phyloP scores from a whole-genome alignment of 2,888 invertebrate genomes.

The Drosophila pegasa region DNA sequence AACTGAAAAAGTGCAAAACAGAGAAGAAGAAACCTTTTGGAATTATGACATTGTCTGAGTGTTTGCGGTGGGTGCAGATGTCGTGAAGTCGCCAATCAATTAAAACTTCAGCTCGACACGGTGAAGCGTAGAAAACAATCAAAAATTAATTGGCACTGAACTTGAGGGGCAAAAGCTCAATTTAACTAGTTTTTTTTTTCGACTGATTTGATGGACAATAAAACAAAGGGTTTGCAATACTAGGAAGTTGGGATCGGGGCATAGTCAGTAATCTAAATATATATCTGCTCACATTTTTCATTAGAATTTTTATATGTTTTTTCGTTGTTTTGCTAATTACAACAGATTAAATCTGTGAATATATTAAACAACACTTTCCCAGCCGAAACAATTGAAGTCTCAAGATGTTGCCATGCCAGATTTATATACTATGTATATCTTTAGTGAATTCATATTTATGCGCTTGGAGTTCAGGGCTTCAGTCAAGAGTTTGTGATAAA shows the following conservation, averaged over 20 bases:
- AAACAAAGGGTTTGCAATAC: constrained; percentile 5
- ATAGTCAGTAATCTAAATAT: not conserved
- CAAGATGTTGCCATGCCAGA: constrained; percentile 1
- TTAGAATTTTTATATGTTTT: not conserved
- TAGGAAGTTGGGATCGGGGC: not conserved
- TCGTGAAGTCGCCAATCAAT: constrained; percentile 78
- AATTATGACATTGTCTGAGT: constrained; percentile 63
- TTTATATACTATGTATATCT: constrained; percentile 4
- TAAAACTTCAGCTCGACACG: constrained; percentile 58
- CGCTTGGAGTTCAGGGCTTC: constrained; percentile 41
- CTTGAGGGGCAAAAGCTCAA: constrained; percentile 47
- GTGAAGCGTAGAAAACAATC: constrained; percentile 38
- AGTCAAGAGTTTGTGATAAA: constrained; percentile 22
- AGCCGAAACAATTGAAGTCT: constrained; percentile 16
- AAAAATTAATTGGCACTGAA: constrained; percentile 69
- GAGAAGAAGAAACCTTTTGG: constrained; percentile 30
- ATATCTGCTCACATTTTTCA: constrained; percentile 4
- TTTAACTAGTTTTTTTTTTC: constrained; percentile 17
- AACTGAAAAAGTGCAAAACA: constrained; percentile 45
- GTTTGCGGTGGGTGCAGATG: constrained; percentile 67
- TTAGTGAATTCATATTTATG: constrained; percentile 50
- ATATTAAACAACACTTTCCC: constrained; percentile 28
- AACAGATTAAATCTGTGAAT: constrained; percentile 4
- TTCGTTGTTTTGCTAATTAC: not conserved
- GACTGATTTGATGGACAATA: not conserved